A percentile compares a stretch with the other conserved stretches of the same genome.
phyloP scores from a whole-genome alignment of 92 coral and sea anemone genomes.

The Bergia puertoricense region DNA sequence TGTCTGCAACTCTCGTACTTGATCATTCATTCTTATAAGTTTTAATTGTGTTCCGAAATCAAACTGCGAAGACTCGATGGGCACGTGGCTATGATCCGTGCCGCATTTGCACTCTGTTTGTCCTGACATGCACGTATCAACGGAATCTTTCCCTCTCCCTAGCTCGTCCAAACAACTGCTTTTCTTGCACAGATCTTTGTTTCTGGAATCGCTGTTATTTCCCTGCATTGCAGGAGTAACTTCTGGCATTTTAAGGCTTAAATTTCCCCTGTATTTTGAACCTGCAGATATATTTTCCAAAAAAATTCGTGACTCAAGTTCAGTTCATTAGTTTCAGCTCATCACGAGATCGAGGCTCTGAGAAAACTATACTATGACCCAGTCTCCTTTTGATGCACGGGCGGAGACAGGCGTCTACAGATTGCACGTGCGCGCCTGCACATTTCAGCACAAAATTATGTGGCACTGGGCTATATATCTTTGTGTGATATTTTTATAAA shows the following conservation, averaged over 20 bases:
- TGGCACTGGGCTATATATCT: background rate
- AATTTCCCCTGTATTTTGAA: background rate
- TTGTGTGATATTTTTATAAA: background rate
- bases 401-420: too few relatives aligned
- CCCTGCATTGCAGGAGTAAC: slow-evolving; percentile 22
- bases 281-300: background rate
- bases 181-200: slow-evolving; percentile 9
- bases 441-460: too few relatives aligned
- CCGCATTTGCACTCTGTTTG: background rate
- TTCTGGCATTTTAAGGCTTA: slow-evolving; percentile 32
- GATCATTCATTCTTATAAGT: slow-evolving; percentile 86
- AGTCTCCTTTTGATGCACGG: background rate
- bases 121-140: background rate
- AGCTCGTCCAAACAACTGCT: background rate
- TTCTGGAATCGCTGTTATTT: slow-evolving; percentile 12
- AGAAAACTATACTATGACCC: slow-evolving; percentile 20
- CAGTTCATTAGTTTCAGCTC: background rate
- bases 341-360: background rate
- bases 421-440: too few relatives aligned
- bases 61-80: slow-evolving; percentile 5
- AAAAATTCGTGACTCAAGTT: background rate
- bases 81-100: slow-evolving; percentile 29
- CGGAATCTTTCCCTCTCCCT: background rate
- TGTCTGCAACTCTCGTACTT: slow-evolving; percentile 94
- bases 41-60: slow-evolving; percentile 81